phyloP scores from a whole-genome alignment of 1,140 invertebrate genomes.

The Procambarus virginalis region DNA sequence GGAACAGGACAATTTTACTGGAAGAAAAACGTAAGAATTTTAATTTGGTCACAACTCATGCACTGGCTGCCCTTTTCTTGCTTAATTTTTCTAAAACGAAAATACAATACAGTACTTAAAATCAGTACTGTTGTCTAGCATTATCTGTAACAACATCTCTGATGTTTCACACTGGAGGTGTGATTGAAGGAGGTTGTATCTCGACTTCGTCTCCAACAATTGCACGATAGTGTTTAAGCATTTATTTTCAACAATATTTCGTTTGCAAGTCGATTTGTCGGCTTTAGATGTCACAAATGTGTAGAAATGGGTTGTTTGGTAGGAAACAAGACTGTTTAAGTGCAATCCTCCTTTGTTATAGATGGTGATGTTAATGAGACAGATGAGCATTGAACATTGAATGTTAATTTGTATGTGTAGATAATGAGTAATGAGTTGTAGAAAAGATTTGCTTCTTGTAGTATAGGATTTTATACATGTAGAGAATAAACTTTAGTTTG shows the following conservation, averaged over 20 bases:
- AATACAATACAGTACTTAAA: background rate
- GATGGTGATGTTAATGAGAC: background rate
- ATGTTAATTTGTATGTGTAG: background rate
- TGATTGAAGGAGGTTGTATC: background rate
- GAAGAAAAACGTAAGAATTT: slow-evolving; percentile 38
- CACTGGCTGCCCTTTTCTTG: slow-evolving; percentile 28
- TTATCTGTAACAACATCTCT: background rate
- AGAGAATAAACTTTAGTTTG: background rate
- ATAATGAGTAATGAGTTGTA: background rate
- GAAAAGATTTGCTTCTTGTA: background rate
- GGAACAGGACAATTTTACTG: slow-evolving; percentile 42
- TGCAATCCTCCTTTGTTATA: background rate
- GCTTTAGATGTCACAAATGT: background rate
- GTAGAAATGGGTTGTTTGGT: background rate
- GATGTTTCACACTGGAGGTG: background rate
- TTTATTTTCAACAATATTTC: background rate
- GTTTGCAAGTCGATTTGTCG: background rate
- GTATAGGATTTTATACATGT: background rate
- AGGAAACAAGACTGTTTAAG: background rate
- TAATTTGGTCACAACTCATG: background rate
- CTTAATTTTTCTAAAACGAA: background rate
- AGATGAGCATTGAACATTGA: background rate
- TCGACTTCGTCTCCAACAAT: background rate
- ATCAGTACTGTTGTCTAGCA: background rate
- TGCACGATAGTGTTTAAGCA: background rate